Evolutionary conservation across 2,797 vertebrate species (phyloP).

Genomic region (Syncerus caffer): DNA sequence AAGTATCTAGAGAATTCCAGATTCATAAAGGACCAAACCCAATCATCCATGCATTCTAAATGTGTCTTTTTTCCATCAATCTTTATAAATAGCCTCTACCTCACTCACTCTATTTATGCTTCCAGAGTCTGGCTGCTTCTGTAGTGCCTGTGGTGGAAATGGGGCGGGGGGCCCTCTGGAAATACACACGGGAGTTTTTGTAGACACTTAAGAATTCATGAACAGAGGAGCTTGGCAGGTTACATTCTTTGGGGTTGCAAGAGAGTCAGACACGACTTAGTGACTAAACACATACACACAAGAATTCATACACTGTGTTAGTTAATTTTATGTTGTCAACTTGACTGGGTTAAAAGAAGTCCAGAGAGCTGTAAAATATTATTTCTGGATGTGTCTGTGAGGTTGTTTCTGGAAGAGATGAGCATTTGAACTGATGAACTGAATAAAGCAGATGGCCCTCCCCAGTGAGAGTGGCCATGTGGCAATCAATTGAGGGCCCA

Average conservation of each 20-base stretch:
- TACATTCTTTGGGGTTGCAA: background rate
- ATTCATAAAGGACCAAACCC: background rate
- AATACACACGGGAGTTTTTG: background rate
- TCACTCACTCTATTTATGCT: background rate
- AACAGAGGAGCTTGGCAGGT: background rate
- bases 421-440: background rate
- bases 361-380: background rate
- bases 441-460: background rate
- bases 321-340: background rate
- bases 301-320: background rate
- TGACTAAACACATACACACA: background rate
- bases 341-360: background rate
- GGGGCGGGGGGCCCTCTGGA: background rate
- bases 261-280: background rate
- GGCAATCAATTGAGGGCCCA: background rate
- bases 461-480: background rate
- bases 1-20: background rate
- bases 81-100: background rate
- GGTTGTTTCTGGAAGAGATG: background rate
- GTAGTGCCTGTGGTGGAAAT: background rate
- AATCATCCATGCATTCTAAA: background rate
- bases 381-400: background rate
- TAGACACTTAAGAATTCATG: background rate
- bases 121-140: background rate
- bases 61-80: too few relatives aligned